Evolutionary conservation across 1,140 invertebrate species (phyloP).

Genomic region (Acromyrmex heyeri): DNA sequence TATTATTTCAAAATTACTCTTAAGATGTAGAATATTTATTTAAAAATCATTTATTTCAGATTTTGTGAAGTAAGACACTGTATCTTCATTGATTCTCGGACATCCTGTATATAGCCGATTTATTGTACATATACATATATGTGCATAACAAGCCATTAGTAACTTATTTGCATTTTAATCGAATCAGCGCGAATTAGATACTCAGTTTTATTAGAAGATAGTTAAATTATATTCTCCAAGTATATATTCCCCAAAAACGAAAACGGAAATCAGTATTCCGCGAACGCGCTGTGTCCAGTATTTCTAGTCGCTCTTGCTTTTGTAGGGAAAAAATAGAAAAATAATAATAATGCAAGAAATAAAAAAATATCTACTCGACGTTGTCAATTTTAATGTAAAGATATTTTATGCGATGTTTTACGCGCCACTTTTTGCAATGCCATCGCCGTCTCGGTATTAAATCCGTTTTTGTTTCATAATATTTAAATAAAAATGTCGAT

Average conservation of each 20-base stretch:
- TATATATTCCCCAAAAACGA: conserved; percentile 1
- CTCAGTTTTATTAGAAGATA: conserved; percentile 23
- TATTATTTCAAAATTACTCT: conserved; percentile 5
- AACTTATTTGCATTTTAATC: conserved; percentile 53
- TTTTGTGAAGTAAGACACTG: neutral
- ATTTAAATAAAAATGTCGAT: conserved; percentile 42
- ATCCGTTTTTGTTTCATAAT: conserved; percentile 6
- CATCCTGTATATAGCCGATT: conserved; percentile 23
- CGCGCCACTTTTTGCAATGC: neutral
- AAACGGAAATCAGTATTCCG: conserved; percentile 46
- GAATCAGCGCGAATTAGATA: neutral
- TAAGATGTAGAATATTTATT: neutral
- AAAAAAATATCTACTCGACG: neutral
- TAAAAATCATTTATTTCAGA: neutral
- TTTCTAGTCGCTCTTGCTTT: conserved; percentile 53
- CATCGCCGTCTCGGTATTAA: neutral
- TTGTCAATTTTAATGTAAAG: conserved; percentile 44
- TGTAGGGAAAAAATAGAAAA: conserved; percentile 23
- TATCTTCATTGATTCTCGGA: conserved; percentile 9
- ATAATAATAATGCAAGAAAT: conserved; percentile 15
- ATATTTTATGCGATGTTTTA: conserved; percentile 26
- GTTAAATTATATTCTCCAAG: conserved; percentile 8
- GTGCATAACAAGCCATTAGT: conserved; percentile 20
- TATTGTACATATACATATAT: conserved; percentile 27
- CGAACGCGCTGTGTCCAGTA: conserved; percentile 42